phyloP scores from a whole-genome alignment of 2,113 vertebrate species.

The Oenanthe oenanthe region DNA sequence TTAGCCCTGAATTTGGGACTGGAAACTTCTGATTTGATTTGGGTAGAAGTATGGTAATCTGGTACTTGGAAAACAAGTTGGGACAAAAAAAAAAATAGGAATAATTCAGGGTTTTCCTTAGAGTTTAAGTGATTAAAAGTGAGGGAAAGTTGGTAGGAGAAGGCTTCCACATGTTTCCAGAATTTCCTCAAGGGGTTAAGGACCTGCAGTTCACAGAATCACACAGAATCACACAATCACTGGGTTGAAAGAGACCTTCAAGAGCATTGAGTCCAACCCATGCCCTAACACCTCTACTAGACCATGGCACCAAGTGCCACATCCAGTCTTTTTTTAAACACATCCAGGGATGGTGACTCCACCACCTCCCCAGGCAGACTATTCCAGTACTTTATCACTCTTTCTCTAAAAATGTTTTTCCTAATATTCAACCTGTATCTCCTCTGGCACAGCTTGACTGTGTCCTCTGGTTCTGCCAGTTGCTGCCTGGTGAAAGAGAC shows the following conservation, averaged over 20 bases:
- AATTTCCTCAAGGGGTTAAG: background rate
- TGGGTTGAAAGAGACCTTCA: background rate
- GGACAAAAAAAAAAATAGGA: background rate
- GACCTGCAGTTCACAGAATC: background rate
- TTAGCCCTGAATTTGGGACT: background rate
- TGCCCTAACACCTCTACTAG: background rate
- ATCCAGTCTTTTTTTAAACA: background rate
- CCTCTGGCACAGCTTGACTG: background rate
- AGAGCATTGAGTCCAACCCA: background rate
- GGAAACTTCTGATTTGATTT: background rate
- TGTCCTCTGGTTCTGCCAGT: no score
- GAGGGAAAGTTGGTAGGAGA: background rate
- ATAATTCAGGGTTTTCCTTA: background rate
- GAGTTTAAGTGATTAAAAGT: background rate
- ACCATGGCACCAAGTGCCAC: background rate
- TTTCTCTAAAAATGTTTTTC: no score
- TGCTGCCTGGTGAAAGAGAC: background rate
- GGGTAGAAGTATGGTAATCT: background rate
- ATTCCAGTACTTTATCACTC: background rate
- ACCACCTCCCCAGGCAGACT: background rate
- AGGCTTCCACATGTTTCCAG: background rate
- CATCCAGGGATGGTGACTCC: background rate
- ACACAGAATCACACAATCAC: background rate
- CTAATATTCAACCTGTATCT: background rate
- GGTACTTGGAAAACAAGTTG: background rate